These are phyloP conservation scores for Cyrtodaria siliqua DNA, from an alignment of 2,888 invertebrate genomes.

Conservation along the genomic window DNA sequence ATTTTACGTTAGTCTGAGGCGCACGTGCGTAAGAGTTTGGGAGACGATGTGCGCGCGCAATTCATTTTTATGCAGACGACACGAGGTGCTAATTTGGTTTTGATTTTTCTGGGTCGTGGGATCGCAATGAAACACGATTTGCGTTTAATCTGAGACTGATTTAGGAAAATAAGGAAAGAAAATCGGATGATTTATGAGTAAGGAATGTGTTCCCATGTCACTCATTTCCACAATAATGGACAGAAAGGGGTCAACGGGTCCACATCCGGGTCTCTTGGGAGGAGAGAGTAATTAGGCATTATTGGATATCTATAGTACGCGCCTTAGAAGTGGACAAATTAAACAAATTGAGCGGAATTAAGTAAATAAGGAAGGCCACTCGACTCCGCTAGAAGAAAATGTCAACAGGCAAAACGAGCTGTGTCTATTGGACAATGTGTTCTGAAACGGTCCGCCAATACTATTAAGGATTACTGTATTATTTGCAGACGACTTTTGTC, in stretches of 20 bases:
- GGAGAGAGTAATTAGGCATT: neutral
- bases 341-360: slow-evolving; percentile 7
- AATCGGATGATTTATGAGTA: slow-evolving; percentile 33
- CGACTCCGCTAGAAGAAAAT: no score
- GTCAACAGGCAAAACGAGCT: no score
- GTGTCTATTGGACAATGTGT: no score
- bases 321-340: slow-evolving; percentile 6
- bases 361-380: neutral
- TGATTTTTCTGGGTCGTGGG: slow-evolving; percentile 46
- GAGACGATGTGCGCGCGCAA: slow-evolving; percentile 37
- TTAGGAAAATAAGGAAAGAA: slow-evolving; percentile 21
- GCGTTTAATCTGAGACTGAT: slow-evolving; percentile 38
- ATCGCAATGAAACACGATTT: slow-evolving; percentile 30
- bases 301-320: slow-evolving; percentile 7
- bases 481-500: no score
- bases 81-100: slow-evolving; percentile 44
- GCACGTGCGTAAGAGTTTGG: slow-evolving; percentile 41
- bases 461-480: no score
- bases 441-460: no score
- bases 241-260: slow-evolving; percentile 2
- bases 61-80: slow-evolving; percentile 42
- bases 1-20: slow-evolving; percentile 27
- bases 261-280: slow-evolving; percentile 6
- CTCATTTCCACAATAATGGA: neutral
- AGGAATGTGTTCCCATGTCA: slow-evolving; percentile 24